These are phyloP conservation scores for Deroplatys truncata DNA, from an alignment of 2,888 invertebrate species.

Conservation along the genomic window DNA sequence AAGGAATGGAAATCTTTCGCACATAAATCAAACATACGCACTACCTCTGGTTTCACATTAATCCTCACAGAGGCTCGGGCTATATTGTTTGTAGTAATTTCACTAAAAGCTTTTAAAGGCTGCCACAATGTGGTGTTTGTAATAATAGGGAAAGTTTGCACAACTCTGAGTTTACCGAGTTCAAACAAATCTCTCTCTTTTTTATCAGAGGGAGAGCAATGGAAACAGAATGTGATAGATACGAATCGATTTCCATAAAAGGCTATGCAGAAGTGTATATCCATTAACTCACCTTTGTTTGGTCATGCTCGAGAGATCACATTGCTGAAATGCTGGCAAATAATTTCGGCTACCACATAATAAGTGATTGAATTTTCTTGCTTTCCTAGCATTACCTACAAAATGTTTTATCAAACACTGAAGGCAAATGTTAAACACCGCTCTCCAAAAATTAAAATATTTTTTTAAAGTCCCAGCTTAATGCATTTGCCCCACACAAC, in stretches of 20 bases:
- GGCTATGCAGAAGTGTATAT: neutral
- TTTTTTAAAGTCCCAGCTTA: no score
- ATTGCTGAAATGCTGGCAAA: neutral
- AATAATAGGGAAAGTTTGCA: neutral
- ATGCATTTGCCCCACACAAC: no score
- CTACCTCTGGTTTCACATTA: no score
- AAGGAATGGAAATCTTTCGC: neutral
- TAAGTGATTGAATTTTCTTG: no score
- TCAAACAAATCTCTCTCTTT: neutral
- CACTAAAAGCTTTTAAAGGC: slow-evolving; percentile 6
- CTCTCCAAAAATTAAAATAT: no score
- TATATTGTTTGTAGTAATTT: slow-evolving; percentile 1
- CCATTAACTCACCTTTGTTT: neutral
- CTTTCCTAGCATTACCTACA: no score
- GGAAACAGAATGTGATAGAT: neutral
- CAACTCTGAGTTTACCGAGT: neutral
- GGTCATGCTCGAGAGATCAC: neutral
- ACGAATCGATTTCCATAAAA: neutral
- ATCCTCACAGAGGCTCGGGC: no score
- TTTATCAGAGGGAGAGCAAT: neutral
- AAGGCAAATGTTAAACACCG: no score
- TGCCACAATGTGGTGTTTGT: neutral
- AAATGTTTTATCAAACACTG: no score
- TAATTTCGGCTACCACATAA: neutral
- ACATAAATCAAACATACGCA: neutral